phyloP scores from a whole-genome alignment of 2,113 vertebrate species.

The Oxygymnocypris stewartii region DNA sequence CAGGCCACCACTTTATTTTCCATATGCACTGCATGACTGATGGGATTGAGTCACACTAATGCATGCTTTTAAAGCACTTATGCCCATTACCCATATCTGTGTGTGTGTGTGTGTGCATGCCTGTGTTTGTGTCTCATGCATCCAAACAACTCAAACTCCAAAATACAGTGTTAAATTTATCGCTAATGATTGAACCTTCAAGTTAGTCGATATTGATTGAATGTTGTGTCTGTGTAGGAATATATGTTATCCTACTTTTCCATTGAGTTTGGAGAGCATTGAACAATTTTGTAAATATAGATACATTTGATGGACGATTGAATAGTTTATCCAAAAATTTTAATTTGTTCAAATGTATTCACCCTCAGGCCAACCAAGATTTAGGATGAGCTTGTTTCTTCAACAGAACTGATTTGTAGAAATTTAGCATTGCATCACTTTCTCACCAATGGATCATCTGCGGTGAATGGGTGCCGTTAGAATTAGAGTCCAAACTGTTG shows the following conservation, averaged over 20 bases:
- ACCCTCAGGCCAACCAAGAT: neutral
- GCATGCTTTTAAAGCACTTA: constrained; percentile 15
- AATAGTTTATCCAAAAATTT: neutral
- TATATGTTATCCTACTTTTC: neutral
- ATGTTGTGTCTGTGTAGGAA: neutral
- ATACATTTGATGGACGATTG: neutral
- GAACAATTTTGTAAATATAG: no score
- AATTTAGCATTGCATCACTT: neutral
- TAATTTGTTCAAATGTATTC: neutral
- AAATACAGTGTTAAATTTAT: constrained; percentile 16
- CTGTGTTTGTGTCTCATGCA: constrained; percentile 16
- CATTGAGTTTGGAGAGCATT: no score
- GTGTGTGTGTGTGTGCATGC: constrained; percentile 6
- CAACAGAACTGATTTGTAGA: neutral
- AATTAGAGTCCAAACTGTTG: no score
- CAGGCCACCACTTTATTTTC: constrained; percentile 14
- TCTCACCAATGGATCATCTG: no score
- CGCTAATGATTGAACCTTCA: constrained; percentile 8
- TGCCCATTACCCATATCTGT: constrained; percentile 33
- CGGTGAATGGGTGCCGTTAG: no score
- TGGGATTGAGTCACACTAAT: constrained; percentile 31
- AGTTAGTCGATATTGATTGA: neutral
- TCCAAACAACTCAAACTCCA: neutral
- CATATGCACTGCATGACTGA: constrained; percentile 32
- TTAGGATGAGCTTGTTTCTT: neutral